A percentile compares a stretch with the other conserved stretches of the same genome.
Evolutionary conservation across 2,113 vertebrate species (phyloP).

Genomic region (Phalacrocorax aristotelis): DNA sequence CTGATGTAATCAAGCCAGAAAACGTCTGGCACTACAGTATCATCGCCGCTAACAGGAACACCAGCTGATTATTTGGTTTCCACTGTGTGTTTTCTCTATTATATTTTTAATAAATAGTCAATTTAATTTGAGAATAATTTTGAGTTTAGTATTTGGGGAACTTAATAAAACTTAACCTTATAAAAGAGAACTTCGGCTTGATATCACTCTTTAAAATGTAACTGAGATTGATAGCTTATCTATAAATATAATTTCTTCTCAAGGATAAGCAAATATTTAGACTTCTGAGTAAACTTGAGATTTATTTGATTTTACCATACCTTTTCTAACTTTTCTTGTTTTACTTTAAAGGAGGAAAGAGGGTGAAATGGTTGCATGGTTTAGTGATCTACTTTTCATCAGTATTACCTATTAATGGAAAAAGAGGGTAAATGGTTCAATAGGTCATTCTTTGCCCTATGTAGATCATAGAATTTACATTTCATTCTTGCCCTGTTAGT

Average conservation of each 20-base stretch:
- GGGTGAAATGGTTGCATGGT: fast-evolving
- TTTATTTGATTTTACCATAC: neutral
- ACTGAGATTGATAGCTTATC: neutral
- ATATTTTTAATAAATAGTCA: neutral
- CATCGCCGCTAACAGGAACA: neutral
- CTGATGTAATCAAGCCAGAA: neutral
- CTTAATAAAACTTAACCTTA: neutral
- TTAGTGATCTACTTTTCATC: neutral
- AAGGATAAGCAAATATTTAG: neutral
- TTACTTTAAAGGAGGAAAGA: neutral
- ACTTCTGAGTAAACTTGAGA: neutral
- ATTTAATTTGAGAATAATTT: neutral
- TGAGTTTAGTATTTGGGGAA: neutral
- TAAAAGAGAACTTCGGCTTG: neutral
- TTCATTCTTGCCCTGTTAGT: neutral
- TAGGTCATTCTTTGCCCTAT: neutral
- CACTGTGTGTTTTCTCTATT: neutral
- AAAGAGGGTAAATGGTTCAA: neutral
- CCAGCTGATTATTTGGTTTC: neutral
- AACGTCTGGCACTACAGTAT: neutral
- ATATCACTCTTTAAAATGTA: neutral
- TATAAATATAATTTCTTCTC: neutral
- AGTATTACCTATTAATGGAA: neutral
- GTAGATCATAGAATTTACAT: neutral
- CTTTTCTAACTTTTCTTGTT: neutral